Percentiles rank a stretch among this genome's conserved stretches.
phyloP scores from a whole-genome alignment of 2,113 vertebrate species.

The Toxotes jaculatrix region DNA sequence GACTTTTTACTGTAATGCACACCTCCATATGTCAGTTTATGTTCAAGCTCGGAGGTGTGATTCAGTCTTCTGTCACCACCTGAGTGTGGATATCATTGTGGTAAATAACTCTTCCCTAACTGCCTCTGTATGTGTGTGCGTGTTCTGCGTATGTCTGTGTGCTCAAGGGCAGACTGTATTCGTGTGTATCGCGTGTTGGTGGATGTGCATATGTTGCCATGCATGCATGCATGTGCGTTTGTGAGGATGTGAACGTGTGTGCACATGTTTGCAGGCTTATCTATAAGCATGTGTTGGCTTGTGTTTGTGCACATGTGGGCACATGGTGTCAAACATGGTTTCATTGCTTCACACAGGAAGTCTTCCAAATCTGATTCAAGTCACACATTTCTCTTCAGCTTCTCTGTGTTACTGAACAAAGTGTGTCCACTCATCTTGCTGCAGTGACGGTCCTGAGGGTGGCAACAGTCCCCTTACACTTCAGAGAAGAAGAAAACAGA shows the following conservation, averaged over 20 bases:
- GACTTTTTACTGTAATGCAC: too few species aligned
- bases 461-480: neutral
- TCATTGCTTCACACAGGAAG: conserved; percentile 27
- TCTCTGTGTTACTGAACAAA: neutral
- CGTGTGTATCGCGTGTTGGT: neutral
- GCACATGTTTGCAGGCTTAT: neutral
- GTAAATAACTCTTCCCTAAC: too few species aligned
- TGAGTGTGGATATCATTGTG: too few species aligned
- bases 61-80: too few species aligned
- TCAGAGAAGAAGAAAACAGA: neutral
- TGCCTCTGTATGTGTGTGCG: too few species aligned
- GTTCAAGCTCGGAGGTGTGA: too few species aligned
- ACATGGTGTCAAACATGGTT: neutral
- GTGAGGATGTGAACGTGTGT: neutral
- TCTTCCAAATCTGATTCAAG: neutral
- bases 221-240: neutral
- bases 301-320: neutral
- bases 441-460: neutral
- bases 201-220: neutral
- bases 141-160: neutral
- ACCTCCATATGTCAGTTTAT: too few species aligned
- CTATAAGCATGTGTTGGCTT: neutral
- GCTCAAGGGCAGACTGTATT: neutral
- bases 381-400: neutral
- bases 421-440: too few species aligned